phyloP scores from a whole-genome alignment of 2,888 invertebrate genomes.

The Euplexia lucipara region DNA sequence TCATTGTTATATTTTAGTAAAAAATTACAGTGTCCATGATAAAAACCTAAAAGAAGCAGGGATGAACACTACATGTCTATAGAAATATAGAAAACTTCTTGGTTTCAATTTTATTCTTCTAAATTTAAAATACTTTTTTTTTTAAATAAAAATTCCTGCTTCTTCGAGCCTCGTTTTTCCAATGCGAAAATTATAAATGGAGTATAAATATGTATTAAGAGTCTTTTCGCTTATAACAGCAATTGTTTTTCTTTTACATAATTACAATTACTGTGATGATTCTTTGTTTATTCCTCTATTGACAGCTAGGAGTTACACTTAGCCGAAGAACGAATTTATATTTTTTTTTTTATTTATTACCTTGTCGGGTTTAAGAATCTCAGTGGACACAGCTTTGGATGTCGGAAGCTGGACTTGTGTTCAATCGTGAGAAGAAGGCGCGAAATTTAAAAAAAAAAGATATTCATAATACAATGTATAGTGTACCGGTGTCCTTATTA shows the following conservation, averaged over 20 bases:
- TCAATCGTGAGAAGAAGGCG: conserved; percentile 31
- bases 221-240: conserved; percentile 14
- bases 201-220: too few relatives aligned
- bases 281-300: conserved; percentile 41
- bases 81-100: too few relatives aligned
- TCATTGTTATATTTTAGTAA: too few relatives aligned
- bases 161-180: too few relatives aligned
- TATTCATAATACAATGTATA: conserved; percentile 51
- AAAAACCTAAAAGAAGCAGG: too few relatives aligned
- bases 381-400: conserved; percentile 38
- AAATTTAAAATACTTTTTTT: too few relatives aligned
- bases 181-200: too few relatives aligned
- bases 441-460: conserved; percentile 47
- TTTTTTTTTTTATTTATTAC: conserved; percentile 61
- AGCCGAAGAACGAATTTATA: conserved; percentile 65
- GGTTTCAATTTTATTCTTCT: too few relatives aligned
- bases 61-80: too few relatives aligned
- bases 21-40: too few relatives aligned
- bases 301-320: conserved; percentile 56
- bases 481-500: conserved; percentile 46
- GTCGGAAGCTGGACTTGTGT: conserved; percentile 37
- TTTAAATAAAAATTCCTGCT: too few relatives aligned
- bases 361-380: conserved; percentile 59
- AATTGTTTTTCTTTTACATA: conserved; percentile 27
- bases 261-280: conserved; percentile 16